Evolutionary conservation across 2,797 vertebrate species (phyloP).

Genomic region (Channallabes apus): DNA sequence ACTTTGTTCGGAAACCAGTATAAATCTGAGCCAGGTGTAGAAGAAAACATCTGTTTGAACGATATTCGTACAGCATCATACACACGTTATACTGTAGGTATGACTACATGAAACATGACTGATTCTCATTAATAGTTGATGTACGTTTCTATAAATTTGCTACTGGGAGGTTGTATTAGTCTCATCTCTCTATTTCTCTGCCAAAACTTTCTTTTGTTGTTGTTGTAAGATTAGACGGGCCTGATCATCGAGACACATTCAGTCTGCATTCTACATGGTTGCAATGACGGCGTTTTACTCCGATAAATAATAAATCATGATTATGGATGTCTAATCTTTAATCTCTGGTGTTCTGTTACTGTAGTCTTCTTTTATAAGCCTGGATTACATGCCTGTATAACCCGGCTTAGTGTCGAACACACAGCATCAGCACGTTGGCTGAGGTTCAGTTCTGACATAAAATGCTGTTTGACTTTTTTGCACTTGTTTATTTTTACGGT

Average conservation of each 20-base stretch:
- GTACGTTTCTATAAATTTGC: background rate
- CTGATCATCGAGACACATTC: background rate
- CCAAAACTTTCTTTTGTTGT: background rate
- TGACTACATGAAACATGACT: background rate
- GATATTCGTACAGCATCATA: background rate
- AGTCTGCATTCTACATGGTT: background rate
- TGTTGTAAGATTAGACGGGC: too few relatives aligned
- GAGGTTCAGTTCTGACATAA: background rate
- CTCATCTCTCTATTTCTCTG: background rate
- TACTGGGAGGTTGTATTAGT: background rate
- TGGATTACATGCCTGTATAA: background rate
- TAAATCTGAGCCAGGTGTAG: background rate
- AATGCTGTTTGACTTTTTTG: background rate
- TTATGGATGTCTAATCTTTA: background rate
- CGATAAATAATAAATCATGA: background rate
- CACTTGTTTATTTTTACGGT: background rate
- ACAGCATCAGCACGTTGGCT: background rate
- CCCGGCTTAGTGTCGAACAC: background rate
- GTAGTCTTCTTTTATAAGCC: background rate
- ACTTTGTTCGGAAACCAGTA: background rate
- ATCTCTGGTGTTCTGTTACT: slow-evolving; percentile 2
- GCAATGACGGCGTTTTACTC: background rate
- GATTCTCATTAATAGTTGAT: background rate
- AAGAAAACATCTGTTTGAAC: background rate
- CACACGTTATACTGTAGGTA: background rate